These are phyloP conservation scores for Aspidapion aeneum DNA, from an alignment of 2,888 invertebrate species.

Conservation along the genomic window DNA sequence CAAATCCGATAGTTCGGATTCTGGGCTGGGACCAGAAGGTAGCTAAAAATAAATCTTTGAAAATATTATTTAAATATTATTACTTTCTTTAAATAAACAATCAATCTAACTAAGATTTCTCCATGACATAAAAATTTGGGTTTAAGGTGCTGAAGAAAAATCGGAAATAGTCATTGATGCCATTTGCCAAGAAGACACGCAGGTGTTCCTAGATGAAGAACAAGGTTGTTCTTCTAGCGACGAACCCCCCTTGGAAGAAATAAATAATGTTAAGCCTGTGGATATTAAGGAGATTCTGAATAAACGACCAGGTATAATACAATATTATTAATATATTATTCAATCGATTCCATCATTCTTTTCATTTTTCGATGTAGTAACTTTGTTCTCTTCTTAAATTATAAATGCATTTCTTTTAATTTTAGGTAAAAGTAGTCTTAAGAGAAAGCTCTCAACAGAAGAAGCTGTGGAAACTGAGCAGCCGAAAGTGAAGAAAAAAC, in stretches of 20 bases:
- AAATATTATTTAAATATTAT: too few species aligned
- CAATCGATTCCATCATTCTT: too few species aligned
- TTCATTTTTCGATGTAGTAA: too few species aligned
- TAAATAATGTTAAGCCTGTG: neutral
- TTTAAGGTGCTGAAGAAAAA: neutral
- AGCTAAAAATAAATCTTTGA: neutral
- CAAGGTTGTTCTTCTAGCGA: neutral
- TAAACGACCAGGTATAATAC: neutral
- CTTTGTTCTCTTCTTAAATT: too few species aligned
- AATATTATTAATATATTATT: too few species aligned
- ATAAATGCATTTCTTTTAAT: too few species aligned
- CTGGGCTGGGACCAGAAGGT: constrained; percentile 73
- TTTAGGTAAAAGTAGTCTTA: constrained; percentile 62
- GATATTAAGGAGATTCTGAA: neutral
- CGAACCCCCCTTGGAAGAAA: neutral
- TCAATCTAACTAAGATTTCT: constrained; percentile 29
- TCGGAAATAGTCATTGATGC: neutral
- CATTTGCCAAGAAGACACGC: neutral
- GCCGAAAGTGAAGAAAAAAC: constrained; percentile 64
- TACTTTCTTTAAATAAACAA: too few species aligned
- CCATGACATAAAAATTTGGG: constrained; percentile 32
- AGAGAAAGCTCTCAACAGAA: constrained; percentile 54
- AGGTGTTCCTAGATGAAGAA: neutral
- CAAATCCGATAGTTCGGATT: constrained; percentile 78
- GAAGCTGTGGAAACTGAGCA: constrained; percentile 47